Evolutionary conservation across 2,113 vertebrate species (phyloP), one percentile per base, ranked within the genome.

Genomic region (Lamprologus sp.): DNA sequence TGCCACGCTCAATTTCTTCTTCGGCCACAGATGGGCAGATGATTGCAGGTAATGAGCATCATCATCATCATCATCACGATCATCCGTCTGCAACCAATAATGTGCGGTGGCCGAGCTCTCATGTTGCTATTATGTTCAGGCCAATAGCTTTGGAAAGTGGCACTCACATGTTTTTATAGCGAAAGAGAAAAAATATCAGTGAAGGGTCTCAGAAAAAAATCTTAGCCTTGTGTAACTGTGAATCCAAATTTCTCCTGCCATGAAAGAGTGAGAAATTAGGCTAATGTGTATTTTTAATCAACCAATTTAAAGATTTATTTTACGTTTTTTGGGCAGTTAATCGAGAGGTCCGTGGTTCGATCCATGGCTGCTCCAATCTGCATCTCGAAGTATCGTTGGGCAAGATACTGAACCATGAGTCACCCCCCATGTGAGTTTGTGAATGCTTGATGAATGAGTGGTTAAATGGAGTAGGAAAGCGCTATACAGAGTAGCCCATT

Each of bases 11-110:
- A 81, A 96, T 96, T 88, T 89, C 79, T 90, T 86, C 8, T 83
- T 60, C 4, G 82, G 83, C 42, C 90, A 81, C 63, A 56, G 90
- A 93, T 85, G 83, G 82, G 81, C 83, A 47, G 85, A 70, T 90
- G 90, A 95, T 93, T 94, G 92, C 73, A 21, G 53, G 91, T 95
- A 95, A 95, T 92, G 92, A 94, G 89, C 89, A 65, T 89, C 90
- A 93, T 89, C 83, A 49, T 56, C 28, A 60, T 60, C 58, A 68
- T 68, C 63, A 68, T 40, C 68, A 26, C 37, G 40, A 93, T 89
- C 83, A 54, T 63, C 31, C 42, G 81, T 83, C 86, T 63, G 90
- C 83, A 79, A 89, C 86, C 88, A 91, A 86, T 91, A 65, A 70
- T 23, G n/a, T 35, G 83, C 45, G 33, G 82, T 55, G 89, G 89